Conservation (phyloP, 37 sponge, comb jelly and placozoan species). For the Halichondria panicea region DNA sequence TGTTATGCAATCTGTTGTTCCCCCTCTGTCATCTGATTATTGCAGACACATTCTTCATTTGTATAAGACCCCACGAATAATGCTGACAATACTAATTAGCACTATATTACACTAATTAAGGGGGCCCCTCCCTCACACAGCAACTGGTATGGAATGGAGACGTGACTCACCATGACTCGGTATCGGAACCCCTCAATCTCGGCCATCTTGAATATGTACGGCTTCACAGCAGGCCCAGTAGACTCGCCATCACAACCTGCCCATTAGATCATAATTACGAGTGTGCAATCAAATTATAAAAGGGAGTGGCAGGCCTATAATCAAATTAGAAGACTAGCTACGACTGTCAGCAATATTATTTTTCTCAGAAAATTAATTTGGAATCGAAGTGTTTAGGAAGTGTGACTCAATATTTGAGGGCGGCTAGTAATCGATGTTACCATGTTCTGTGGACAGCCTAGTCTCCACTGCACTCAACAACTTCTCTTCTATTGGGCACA, state of each 20-base stretch:
- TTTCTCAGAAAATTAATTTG: too few relatives aligned
- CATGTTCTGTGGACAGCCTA: conserved; percentile 47
- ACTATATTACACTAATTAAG: too few relatives aligned
- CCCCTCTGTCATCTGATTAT: too few relatives aligned
- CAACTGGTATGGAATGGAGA: background rate
- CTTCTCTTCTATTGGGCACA: conserved; percentile 69
- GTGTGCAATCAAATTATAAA: too few relatives aligned
- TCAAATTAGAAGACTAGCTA: too few relatives aligned
- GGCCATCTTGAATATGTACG: conserved; percentile 93
- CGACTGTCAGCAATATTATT: too few relatives aligned
- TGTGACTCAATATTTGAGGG: background rate
- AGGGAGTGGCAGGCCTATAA: too few relatives aligned
- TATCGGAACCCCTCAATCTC: conserved; percentile 96
- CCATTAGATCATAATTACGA: background rate
- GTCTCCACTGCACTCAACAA: conserved; percentile 47
- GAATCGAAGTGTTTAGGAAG: background rate
- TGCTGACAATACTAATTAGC: too few relatives aligned
- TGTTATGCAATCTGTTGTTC: too few relatives aligned
- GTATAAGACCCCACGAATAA: too few relatives aligned
- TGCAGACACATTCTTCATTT: too few relatives aligned
- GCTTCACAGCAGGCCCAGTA: conserved; percentile 30
- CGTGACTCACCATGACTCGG: conserved; percentile 71
- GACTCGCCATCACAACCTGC: background rate
- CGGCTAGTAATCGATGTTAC: conserved; percentile 17
- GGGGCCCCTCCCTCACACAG: background rate